Conservation (phyloP, 37 sponge, comb jelly and placozoan species). For the Ephydatia muelleri region DNA sequence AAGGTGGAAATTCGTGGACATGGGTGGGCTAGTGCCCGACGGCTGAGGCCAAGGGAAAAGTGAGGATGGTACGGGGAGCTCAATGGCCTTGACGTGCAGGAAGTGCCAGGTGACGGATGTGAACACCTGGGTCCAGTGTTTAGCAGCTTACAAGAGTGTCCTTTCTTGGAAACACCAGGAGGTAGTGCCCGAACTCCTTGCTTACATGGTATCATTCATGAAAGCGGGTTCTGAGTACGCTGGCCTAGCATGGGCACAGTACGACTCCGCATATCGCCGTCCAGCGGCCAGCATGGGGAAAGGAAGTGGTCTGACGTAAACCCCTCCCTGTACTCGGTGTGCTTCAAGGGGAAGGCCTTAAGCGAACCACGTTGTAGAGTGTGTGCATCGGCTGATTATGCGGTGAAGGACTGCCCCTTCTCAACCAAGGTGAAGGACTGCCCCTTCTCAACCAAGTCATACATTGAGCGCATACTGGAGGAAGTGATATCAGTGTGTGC, state of each 20-base stretch:
- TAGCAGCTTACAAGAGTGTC: not conserved
- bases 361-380: not conserved
- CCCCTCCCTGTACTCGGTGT: conserved; percentile 6
- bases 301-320: conserved; percentile 18
- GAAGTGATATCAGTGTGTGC: no score
- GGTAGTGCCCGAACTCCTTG: not conserved
- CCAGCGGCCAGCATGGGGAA: conserved; percentile 24
- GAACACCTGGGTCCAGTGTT: conserved; percentile 7
- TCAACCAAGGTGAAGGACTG: not conserved
- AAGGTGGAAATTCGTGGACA: no score
- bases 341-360: conserved; percentile 22
- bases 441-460: not conserved
- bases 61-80: no score
- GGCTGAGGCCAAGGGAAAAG: no score
- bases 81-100: not conserved
- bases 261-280: conserved; percentile 30
- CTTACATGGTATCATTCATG: not conserved
- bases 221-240: conserved; percentile 11
- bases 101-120: conserved; percentile 4
- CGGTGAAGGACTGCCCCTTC: conserved; percentile 2
- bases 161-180: not conserved
- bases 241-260: conserved; percentile 37
- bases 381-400: conserved; percentile 6
- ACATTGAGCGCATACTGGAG: no score
- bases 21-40: no score